These are phyloP conservation scores for Falcunculus frontatus DNA, from an alignment of 2,113 vertebrate species.

Conservation along the genomic window DNA sequence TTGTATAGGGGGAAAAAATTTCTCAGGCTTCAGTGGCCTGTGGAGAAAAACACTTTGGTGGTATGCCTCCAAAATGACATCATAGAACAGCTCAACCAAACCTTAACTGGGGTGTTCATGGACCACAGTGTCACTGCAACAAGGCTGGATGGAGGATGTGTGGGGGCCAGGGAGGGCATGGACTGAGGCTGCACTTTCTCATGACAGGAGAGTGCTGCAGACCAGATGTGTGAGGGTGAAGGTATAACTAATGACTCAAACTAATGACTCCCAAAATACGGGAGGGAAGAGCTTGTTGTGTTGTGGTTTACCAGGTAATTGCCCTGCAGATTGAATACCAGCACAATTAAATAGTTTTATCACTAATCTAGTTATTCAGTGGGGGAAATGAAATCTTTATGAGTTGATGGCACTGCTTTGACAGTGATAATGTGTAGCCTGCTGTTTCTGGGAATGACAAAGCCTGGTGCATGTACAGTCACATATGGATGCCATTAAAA, in stretches of 20 bases:
- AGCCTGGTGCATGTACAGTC: not conserved
- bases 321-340: not conserved
- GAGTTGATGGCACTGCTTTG: not conserved
- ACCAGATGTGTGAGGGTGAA: not conserved
- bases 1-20: rapidly evolving
- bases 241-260: not conserved
- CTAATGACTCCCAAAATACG: too few species aligned
- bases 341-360: not conserved
- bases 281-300: not conserved
- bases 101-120: not conserved
- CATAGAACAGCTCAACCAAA: not conserved
- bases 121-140: not conserved
- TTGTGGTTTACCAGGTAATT: not conserved
- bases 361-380: not conserved
- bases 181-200: not conserved
- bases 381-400: not conserved
- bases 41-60: not conserved
- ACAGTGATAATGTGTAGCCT: not conserved
- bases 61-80: not conserved
- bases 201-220: not conserved
- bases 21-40: not conserved
- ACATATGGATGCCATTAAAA: not conserved
- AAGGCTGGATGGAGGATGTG: not conserved
- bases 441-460: not conserved
- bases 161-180: not conserved